Evolutionary conservation across 1,140 invertebrate species (phyloP).

Genomic region (Zaprionus tsacasi): DNA sequence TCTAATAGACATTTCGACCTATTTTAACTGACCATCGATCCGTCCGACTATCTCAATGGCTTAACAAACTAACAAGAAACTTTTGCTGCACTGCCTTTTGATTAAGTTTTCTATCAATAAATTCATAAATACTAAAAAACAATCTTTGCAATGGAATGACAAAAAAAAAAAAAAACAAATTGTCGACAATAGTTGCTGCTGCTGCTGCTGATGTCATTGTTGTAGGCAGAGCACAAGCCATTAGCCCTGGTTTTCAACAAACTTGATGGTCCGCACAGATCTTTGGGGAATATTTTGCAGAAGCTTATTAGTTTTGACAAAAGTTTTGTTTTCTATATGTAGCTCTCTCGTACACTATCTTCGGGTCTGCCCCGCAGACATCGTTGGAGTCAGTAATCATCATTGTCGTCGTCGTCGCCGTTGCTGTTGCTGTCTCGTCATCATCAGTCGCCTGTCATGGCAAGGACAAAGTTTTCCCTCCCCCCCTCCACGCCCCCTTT

Average conservation of each 20-base stretch:
- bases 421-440: not conserved
- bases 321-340: conserved; percentile 37
- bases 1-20: not conserved
- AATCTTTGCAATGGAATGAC: not conserved
- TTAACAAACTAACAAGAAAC: not conserved
- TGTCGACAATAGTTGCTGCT: conserved; percentile 2
- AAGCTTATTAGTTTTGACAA: conserved; percentile 50
- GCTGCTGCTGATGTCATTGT: conserved; percentile 40
- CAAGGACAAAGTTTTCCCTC: conserved; percentile 57
- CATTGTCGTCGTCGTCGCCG: conserved; percentile 38
- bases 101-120: conserved; percentile 31
- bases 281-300: conserved; percentile 41
- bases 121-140: conserved; percentile 3
- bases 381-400: conserved; percentile 55
- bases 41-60: not conserved
- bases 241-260: conserved; percentile 38
- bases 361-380: conserved; percentile 19
- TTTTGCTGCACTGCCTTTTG: not conserved
- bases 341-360: conserved; percentile 21
- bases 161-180: not conserved
- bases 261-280: conserved; percentile 21
- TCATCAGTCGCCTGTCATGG: conserved; percentile 13
- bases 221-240: conserved; percentile 21
- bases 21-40: not conserved
- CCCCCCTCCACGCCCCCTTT: not conserved